Percentiles rank a stretch among this genome's conserved stretches.
These are phyloP conservation scores for Sebastolobus alascanus DNA, from an alignment of 2,797 vertebrate genomes.

Conservation along the genomic window DNA sequence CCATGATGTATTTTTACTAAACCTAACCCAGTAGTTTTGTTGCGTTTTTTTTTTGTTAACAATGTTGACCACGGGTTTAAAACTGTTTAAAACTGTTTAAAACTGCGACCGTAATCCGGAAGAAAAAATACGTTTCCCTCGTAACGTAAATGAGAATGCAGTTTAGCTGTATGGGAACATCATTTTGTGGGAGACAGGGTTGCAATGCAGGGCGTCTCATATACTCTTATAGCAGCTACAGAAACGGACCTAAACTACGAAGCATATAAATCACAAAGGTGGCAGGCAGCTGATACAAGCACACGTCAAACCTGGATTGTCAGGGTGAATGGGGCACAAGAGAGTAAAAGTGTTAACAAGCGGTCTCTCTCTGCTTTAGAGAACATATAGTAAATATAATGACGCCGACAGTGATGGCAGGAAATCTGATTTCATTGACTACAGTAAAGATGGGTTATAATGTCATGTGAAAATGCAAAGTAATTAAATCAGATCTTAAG, in stretches of 20 bases:
- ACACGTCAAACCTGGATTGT: constrained; percentile 14
- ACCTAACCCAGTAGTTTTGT: no score
- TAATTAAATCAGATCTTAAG: background rate
- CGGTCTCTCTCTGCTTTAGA: constrained; percentile 4
- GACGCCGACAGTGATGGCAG: background rate
- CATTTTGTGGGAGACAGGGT: no score
- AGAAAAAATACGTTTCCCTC: no score
- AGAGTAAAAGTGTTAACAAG: constrained; percentile 33
- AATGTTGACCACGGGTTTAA: no score
- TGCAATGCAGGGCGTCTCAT: background rate
- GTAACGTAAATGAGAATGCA: no score
- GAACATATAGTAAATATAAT: background rate
- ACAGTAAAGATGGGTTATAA: background rate
- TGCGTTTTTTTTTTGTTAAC: no score
- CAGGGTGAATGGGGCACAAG: constrained; percentile 1
- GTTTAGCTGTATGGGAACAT: no score
- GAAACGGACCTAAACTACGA: background rate
- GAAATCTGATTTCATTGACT: background rate
- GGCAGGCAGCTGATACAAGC: background rate
- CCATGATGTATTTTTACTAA: no score
- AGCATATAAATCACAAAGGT: constrained; percentile 25
- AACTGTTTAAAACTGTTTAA: no score
- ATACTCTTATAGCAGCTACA: background rate
- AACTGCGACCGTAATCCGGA: no score
- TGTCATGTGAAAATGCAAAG: background rate